These are phyloP conservation scores for Papilio helenus DNA, from an alignment of 1,140 invertebrate species.

Conservation along the genomic window DNA sequence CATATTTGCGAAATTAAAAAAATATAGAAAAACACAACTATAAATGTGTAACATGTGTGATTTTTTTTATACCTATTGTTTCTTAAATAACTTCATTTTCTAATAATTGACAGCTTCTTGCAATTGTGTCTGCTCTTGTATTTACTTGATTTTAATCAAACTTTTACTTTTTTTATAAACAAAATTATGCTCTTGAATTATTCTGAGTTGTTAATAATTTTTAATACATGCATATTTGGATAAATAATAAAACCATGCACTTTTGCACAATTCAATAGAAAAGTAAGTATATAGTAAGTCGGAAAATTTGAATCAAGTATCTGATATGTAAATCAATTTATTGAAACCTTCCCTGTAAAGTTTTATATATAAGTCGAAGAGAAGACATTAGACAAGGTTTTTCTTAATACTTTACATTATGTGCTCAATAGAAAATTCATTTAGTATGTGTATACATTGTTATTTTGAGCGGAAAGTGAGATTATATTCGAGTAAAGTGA, in stretches of 20 bases:
- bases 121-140: too few relatives aligned
- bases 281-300: background rate
- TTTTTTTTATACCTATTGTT: background rate
- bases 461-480: background rate
- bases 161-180: background rate
- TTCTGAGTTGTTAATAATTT: background rate
- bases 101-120: too few relatives aligned
- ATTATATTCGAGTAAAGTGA: background rate
- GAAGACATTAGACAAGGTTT: background rate
- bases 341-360: background rate
- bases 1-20: background rate
- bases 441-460: background rate
- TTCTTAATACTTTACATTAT: background rate
- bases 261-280: conserved; percentile 12
- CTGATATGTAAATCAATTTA: background rate
- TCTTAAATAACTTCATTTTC: too few relatives aligned
- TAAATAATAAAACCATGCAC: conserved; percentile 7
- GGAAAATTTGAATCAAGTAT: background rate
- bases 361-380: background rate
- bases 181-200: background rate
- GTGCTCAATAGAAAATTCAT: conserved; percentile 1
- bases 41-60: background rate
- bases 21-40: background rate
- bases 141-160: too few relatives aligned
- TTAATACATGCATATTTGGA: background rate